phyloP scores from a whole-genome alignment of 2,888 invertebrate genomes.

The Oxyscelio sp. region DNA sequence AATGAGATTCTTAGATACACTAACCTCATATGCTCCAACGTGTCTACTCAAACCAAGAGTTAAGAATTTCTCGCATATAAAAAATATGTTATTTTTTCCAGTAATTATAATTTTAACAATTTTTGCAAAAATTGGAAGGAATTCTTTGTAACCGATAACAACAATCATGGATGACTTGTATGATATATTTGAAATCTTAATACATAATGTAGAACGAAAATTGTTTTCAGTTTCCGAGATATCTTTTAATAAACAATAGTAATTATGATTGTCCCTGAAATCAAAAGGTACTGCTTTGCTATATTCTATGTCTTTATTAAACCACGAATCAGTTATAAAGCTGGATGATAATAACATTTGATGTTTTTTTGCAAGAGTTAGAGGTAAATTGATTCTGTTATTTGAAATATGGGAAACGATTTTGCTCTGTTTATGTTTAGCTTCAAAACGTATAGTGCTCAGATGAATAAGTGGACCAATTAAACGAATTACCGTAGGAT shows the following conservation, averaged over 20 bases:
- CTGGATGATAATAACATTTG: constrained; percentile 8
- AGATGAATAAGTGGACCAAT: constrained; percentile 36
- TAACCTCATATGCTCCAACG: constrained; percentile 19
- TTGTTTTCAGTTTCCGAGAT: too few species aligned
- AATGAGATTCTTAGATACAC: not conserved
- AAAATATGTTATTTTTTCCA: constrained; percentile 16
- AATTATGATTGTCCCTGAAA: not conserved
- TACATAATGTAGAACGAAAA: constrained; percentile 8
- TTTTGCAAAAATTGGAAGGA: constrained; percentile 23
- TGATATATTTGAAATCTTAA: constrained; percentile 19
- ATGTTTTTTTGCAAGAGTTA: constrained; percentile 28
- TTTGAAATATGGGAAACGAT: constrained; percentile 13
- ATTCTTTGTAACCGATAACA: constrained; percentile 10
- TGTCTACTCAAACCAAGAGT: constrained; percentile 21
- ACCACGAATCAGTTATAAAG: not conserved
- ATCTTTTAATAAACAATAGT: constrained; percentile 1
- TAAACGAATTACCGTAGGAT: constrained; percentile 29
- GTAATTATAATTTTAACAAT: constrained; percentile 8
- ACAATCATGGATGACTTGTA: constrained; percentile 30
- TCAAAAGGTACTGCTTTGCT: not conserved
- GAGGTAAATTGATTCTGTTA: constrained; percentile 27
- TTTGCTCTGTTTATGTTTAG: constrained; percentile 34
- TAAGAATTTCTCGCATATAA: constrained; percentile 1
- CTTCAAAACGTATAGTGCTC: constrained; percentile 35
- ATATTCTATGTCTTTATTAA: not conserved